A percentile compares a stretch with the other conserved stretches of the same genome.
phyloP scores from a whole-genome alignment of 2,888 invertebrate genomes.

The Drosophila vallismaia region DNA sequence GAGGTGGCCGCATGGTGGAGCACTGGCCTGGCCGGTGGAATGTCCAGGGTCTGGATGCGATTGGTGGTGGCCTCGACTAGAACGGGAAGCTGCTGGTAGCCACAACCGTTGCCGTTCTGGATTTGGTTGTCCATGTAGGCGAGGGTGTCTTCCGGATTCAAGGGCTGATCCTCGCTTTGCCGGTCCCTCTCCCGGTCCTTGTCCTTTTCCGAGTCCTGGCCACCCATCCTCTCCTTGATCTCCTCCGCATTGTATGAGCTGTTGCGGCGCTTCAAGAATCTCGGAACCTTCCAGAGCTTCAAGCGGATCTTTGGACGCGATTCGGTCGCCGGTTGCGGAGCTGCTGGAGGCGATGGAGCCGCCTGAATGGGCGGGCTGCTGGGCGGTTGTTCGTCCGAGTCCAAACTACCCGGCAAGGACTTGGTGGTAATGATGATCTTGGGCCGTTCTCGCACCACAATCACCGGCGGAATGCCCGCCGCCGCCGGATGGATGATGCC shows the following conservation, averaged over 20 bases:
- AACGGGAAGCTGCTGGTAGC: slow-evolving; percentile 88
- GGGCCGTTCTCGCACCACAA: slow-evolving; percentile 81
- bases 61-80: slow-evolving; percentile 85
- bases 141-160: slow-evolving; percentile 66
- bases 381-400: slow-evolving; percentile 88
- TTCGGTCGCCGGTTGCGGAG: slow-evolving; percentile 75
- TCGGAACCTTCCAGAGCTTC: slow-evolving; percentile 89
- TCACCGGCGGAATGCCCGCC: slow-evolving; percentile 69
- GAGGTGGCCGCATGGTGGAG: slow-evolving; percentile 76
- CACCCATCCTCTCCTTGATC: neutral
- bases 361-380: slow-evolving; percentile 15
- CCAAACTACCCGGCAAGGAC: slow-evolving; percentile 92
- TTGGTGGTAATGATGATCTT: slow-evolving; percentile 87
- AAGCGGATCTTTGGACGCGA: slow-evolving; percentile 76
- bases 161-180: slow-evolving; percentile 46
- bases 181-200: slow-evolving; percentile 9
- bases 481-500: slow-evolving; percentile 70
- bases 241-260: slow-evolving; percentile 11
- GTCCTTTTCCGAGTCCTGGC: slow-evolving; percentile 1
- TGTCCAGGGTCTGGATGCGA: slow-evolving; percentile 79
- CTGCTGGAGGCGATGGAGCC: neutral
- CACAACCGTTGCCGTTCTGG: slow-evolving; percentile 73
- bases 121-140: slow-evolving; percentile 72
- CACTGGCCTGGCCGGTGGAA: slow-evolving; percentile 82
- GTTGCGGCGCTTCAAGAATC: slow-evolving; percentile 86